Evolutionary conservation across 2,797 vertebrate species (phyloP).

Genomic region (Takifugu rubripes): DNA sequence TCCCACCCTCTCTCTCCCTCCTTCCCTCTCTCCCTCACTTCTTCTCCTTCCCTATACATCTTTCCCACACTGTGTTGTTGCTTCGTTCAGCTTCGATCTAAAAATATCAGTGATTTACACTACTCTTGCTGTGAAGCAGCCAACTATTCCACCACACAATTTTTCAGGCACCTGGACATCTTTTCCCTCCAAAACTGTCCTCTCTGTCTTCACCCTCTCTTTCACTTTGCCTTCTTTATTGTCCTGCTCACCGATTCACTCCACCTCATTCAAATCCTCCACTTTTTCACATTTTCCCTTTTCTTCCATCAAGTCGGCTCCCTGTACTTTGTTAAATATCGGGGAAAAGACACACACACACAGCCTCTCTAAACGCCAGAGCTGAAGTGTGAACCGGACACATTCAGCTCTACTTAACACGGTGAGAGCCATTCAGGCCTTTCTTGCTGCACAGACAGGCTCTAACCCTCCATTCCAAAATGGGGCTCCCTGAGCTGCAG

Average conservation of each 20-base stretch:
- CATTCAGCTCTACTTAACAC: constrained; percentile 59
- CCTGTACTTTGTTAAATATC: constrained; percentile 65
- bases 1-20: constrained; percentile 34
- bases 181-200: constrained; percentile 58
- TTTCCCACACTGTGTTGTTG: constrained; percentile 58
- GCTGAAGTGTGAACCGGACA: constrained; percentile 59
- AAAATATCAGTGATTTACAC: constrained; percentile 67
- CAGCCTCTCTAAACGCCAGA: constrained; percentile 23
- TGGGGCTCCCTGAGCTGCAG: constrained; percentile 25
- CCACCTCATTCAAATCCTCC: constrained; percentile 55
- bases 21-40: constrained; percentile 36
- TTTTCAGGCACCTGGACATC: constrained; percentile 45
- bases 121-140: constrained; percentile 54
- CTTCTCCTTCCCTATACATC: constrained; percentile 59
- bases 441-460: constrained; percentile 44
- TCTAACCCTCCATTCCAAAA: constrained; percentile 34
- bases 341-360: constrained; percentile 44
- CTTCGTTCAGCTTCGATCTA: constrained; percentile 67
- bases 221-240: constrained; percentile 35
- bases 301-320: constrained; percentile 53
- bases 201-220: constrained; percentile 29
- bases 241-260: constrained; percentile 33
- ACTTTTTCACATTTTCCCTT: constrained; percentile 60
- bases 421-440: constrained; percentile 48
- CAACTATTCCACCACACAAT: constrained; percentile 40